A percentile compares a stretch with the other conserved stretches of the same genome.
Evolutionary conservation across 2,888 invertebrate species (phyloP).

Genomic region (Hoplodrina blanda): DNA sequence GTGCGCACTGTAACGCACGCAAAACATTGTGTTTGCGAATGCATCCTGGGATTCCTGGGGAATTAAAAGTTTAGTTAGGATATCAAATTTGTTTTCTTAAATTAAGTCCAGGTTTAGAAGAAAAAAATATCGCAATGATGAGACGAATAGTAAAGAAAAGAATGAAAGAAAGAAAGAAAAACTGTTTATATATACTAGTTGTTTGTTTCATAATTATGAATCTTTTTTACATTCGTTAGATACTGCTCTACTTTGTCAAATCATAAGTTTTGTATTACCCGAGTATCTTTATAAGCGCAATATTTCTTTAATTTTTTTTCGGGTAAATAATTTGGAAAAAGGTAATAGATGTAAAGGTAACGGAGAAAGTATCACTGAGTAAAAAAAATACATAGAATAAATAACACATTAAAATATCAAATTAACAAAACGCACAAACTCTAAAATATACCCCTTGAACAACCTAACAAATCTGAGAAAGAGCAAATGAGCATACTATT

Average conservation of each 20-base stretch:
- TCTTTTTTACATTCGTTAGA: neutral
- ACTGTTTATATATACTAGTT: too few relatives aligned
- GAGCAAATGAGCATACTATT: slow-evolving; percentile 49
- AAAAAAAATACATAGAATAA: neutral
- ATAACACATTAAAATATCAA: slow-evolving; percentile 2
- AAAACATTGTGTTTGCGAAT: too few relatives aligned
- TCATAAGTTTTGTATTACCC: too few relatives aligned
- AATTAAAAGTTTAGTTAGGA: too few relatives aligned
- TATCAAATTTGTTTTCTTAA: too few relatives aligned
- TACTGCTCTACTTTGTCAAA: neutral
- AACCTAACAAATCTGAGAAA: slow-evolving; percentile 47
- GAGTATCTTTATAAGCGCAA: neutral
- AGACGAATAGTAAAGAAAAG: too few relatives aligned
- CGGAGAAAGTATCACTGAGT: neutral
- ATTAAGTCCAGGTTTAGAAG: too few relatives aligned
- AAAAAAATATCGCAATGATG: too few relatives aligned
- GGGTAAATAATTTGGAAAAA: neutral
- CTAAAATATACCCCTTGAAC: slow-evolving; percentile 12
- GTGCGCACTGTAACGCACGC: too few relatives aligned
- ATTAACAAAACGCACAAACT: slow-evolving; percentile 24
- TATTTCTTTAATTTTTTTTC: neutral
- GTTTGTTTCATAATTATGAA: too few relatives aligned
- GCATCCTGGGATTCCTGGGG: too few relatives aligned
- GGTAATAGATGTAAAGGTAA: neutral
- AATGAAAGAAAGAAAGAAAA: too few relatives aligned